phyloP scores from a whole-genome alignment of 1,140 invertebrate species.

The Brachionus calyciflorus region DNA sequence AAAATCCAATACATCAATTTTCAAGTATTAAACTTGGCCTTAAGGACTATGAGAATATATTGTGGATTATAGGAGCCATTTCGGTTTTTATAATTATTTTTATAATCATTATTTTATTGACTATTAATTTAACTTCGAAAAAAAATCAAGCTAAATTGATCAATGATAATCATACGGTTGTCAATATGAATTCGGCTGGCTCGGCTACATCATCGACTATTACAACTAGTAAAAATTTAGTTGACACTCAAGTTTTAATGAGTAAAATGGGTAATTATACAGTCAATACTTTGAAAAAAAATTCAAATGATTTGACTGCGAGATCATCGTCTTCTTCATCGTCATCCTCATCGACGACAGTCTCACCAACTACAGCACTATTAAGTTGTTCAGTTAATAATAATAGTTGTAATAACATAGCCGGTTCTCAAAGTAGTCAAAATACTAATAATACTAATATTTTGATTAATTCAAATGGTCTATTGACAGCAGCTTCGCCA shows the following conservation, averaged over 20 bases:
- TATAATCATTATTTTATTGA: conserved; percentile 61
- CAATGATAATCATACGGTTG: background rate
- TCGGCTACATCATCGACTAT: conserved; percentile 7
- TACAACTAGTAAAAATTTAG: background rate
- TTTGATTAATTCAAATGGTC: background rate
- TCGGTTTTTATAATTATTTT: conserved; percentile 70
- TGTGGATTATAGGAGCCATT: conserved; percentile 72
- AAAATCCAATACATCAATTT: background rate
- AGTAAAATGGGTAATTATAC: background rate
- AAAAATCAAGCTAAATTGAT: background rate
- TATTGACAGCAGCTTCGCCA: conserved; percentile 1
- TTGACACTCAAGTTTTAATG: conserved; percentile 26
- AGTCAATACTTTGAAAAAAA: background rate
- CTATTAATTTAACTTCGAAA: conserved; percentile 50
- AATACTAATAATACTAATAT: background rate
- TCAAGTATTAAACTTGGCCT: background rate
- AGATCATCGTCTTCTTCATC: background rate
- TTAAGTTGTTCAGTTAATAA: conserved; percentile 41
- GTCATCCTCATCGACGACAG: background rate
- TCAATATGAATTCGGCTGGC: background rate
- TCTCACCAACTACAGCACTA: conserved; percentile 22
- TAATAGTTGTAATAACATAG: background rate
- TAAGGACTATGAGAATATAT: conserved; percentile 67
- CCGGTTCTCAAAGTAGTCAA: background rate
- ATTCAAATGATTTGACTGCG: background rate